Evolutionary conservation across 2,888 invertebrate genomes (phyloP), one percentile per base, ranked within the genome.

Genomic region (Galeopsomyia nigrocyanea): DNA sequence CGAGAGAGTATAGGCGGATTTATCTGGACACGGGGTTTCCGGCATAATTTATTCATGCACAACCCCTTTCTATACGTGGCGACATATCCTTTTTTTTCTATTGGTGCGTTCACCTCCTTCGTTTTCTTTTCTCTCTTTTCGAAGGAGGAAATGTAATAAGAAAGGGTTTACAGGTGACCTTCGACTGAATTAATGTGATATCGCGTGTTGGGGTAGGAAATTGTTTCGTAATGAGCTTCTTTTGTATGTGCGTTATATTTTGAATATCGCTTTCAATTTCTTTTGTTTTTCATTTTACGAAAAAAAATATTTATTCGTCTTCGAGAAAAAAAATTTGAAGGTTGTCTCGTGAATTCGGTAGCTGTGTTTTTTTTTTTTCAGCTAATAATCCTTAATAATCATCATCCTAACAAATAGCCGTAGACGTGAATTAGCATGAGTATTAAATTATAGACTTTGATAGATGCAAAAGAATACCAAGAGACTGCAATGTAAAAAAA

Each of bases 21-120:
- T 68, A 64, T 70, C 69, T 57, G 57, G 58, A 49, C 62, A 22
- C 26, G 21, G 66, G 67, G 73, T 67, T 73, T 73, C 73, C 73
- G 62, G n/a, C 61, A n/a, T 64, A 68, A 39, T 39, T 64, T 64
- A 73, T 73, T 73, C 72, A 68, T 60, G 51, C 51, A 10, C 21
- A 73, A 73, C 62, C 73, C 69, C 65, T 73, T 69, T 73, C 73
- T 73, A 55, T 53, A 53, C 2, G 26, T 2, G 1, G 39, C 5
- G 7, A 39, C 10, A 22, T 21, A 21, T 26, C 26, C 16, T 56
- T 26, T 56, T 71, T 57, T 62, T 19, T 55, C 55, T 47, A 19
- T 51, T 16, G 5, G 66, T 61, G 10, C 65, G 14, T 62, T 61
- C 53, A 55, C 62, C 53, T 65, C 47, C n/a, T 22, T 39, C 21